Evolutionary conservation across 2,113 vertebrate genomes (phyloP).

Genomic region (Tachysurus vachellii): DNA sequence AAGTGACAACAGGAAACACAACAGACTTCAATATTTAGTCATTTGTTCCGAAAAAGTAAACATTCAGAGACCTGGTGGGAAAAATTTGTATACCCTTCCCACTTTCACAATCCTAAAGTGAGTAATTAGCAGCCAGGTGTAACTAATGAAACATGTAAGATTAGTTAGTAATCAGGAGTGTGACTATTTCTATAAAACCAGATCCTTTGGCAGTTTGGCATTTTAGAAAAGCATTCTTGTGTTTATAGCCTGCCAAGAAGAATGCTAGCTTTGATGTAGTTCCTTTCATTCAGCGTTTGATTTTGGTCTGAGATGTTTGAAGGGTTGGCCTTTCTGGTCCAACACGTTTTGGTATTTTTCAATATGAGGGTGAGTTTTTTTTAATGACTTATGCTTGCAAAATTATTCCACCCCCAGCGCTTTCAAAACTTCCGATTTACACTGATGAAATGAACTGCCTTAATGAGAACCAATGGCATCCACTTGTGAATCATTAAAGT

Average conservation of each 20-base stretch:
- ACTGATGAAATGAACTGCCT: too few species aligned
- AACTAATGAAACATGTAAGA: too few species aligned
- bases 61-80: not conserved
- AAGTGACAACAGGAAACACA: not conserved
- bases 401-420: too few species aligned
- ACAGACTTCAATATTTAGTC: not conserved
- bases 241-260: not conserved
- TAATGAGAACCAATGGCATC: too few species aligned
- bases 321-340: too few species aligned
- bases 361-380: too few species aligned
- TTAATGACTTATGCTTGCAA: too few species aligned
- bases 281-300: too few species aligned
- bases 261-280: not conserved
- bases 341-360: too few species aligned
- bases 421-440: too few species aligned
- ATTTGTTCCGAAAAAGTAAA: not conserved
- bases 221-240: not conserved
- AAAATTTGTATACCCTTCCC: not conserved
- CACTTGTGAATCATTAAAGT: too few species aligned
- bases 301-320: too few species aligned
- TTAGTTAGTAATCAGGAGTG: not conserved
- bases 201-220: not conserved
- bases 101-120: not conserved
- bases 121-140: not conserved
- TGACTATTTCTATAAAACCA: not conserved